Base-by-base conservation (phyloP, 1,140 invertebrate genomes). In the Pissodes strobi region DNA sequence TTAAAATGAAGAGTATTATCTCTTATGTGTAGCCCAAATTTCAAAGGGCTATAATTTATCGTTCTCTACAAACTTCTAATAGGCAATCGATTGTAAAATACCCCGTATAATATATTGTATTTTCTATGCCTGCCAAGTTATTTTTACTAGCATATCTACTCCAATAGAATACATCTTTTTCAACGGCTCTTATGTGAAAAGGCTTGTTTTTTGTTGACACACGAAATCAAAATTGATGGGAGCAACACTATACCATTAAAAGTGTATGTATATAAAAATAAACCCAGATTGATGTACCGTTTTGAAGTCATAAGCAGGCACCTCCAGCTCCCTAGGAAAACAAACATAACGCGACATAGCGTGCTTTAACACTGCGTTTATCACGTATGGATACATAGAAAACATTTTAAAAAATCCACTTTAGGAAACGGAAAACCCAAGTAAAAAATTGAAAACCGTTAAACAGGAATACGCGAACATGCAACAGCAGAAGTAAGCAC, bases 321-420 rank as follows among this genome's bases (percentile, higher is more conserved):
- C 38, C 15, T 41, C 38, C 6, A 17, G n/a, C n/a, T 27, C 25
- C 25, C 25, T 27, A 6, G 6, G n/a, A 41, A 41, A 41, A 13
- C 15, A 41, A 13, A 41, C n/a, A 17, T 41, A 41, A 41, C 38
- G 38, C 38, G 17, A 41, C 15, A 41, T 41, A 13, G 38, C 38
- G 38, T 41, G 38, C 17, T 17, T 41, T 41, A 41, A 41, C n/a
- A 13, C 38, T 41, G 38, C 15, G 12, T 41, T 41, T 41, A 13
- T 41, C 38, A 41, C 12, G 15, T 41, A 1, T 5, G 2, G 38
- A 41, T 41, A 41, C 38, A 41, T 41, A 41, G 38, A 15, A 41
- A 41, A 17, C 38, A 17, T 41, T 41, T 41, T 41, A 41, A 41
- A 41, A 41, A 15, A 41, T 41, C n/a, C 17, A 41, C 38, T 41